Evolutionary conservation across 2,113 vertebrate genomes (phyloP), one percentile per base, ranked within the genome.

Genomic region (Speoplatyrhinus poulsoni): DNA sequence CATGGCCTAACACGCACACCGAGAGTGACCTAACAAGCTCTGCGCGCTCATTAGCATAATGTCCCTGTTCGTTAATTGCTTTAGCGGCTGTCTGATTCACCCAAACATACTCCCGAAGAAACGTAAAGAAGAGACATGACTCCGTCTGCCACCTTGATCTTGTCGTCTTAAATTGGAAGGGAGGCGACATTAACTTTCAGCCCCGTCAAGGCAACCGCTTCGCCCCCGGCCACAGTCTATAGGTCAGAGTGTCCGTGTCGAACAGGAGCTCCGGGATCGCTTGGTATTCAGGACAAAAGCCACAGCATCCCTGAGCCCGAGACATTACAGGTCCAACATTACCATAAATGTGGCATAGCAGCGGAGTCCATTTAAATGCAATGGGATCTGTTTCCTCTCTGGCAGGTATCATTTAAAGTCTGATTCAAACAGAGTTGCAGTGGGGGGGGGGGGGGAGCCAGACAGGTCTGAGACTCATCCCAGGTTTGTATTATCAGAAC

Each of bases 1-100:
- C 84, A 88, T 67, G 91, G 88, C 75, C 93, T 92, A 93, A 89
- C 88, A 90, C 92, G 88, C 87, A 87, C 93, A 91, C 95, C 91
- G 90, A 88, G 90, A 85, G 86, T 94, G 93, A 95, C 90, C 91
- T 94, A 92, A 92, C 91, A 95, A 88, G 87, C 76, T 87, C 72
- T 76, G 76, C 72, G 77, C 73, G 82, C 89, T 94, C 82, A 94
- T 93, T 94, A 94, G 82, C 67, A 82, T 92, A 91, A 90, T 92
- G 77, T 89, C 79, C 92, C 87, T 92, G 72, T 63, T 84, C 89
- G 85, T 89, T 95, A 94, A 95, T 94, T 95, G 86, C 88, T 89
- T 93, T 89, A 92, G 77, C 72, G 85, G 89, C 86, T 87, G 86
- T 85, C 82, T 84, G 72, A 79, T 88, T 94, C 90, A 86, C 77